Evolutionary conservation across 2,797 vertebrate species (phyloP).

Genomic region (Thunnus albacares): DNA sequence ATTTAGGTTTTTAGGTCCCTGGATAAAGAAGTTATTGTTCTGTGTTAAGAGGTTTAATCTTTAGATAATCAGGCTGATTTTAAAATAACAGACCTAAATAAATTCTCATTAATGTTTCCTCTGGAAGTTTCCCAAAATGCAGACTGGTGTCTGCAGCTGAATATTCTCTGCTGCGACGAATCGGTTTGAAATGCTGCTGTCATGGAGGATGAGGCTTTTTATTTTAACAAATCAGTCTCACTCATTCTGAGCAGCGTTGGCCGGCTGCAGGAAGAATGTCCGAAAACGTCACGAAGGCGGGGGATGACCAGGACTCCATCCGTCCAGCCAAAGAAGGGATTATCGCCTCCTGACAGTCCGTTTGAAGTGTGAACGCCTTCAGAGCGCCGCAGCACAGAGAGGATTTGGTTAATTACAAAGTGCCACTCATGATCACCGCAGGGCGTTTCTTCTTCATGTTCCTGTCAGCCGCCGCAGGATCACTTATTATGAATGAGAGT

Average conservation of each 20-base stretch:
- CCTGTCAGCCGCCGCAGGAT: slow-evolving; percentile 42
- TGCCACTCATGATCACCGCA: slow-evolving; percentile 62
- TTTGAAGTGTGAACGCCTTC: slow-evolving; percentile 65
- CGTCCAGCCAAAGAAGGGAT: slow-evolving; percentile 56
- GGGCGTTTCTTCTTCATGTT: slow-evolving; percentile 51
- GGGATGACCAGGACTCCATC: slow-evolving; percentile 4
- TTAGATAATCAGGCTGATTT: neutral
- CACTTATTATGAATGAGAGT: slow-evolving; percentile 42
- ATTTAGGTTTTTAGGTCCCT: neutral
- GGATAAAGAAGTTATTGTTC: neutral
- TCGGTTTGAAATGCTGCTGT: slow-evolving; percentile 29
- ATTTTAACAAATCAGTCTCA: slow-evolving; percentile 21
- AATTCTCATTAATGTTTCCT: neutral
- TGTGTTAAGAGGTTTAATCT: neutral
- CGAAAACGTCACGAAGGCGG: slow-evolving; percentile 15
- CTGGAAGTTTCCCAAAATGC: slow-evolving; percentile 3
- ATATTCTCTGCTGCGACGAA: slow-evolving; percentile 47
- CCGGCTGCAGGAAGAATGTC: slow-evolving; percentile 10
- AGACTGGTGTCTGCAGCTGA: slow-evolving; percentile 9
- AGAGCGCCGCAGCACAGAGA: slow-evolving; percentile 32
- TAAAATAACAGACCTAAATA: neutral
- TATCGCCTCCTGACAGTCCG: slow-evolving; percentile 48
- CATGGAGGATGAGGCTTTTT: slow-evolving; percentile 43
- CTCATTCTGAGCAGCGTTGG: slow-evolving; percentile 18
- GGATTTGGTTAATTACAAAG: slow-evolving; percentile 74